Base-by-base conservation (phyloP, 2,888 invertebrate species). In the Lithodes maja region DNA sequence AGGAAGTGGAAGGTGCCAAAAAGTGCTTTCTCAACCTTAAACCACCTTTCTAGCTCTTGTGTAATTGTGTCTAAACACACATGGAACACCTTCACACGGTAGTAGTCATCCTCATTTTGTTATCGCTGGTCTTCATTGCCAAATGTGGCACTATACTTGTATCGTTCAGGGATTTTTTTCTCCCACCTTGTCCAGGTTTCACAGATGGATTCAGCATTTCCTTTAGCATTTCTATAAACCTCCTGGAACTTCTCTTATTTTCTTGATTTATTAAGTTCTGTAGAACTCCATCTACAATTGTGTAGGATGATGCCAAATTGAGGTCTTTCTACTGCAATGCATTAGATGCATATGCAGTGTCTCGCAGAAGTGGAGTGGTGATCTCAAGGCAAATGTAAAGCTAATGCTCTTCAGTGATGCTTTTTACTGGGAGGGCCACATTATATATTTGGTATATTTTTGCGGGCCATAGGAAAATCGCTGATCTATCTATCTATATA, bases 91-190 rank as follows among this genome's bases (percentile, higher is more conserved):
- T 61, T 7, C 12, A 61, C 61, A 61, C 61, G 15, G 75, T 79
- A 79, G 52, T 79, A 50, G n/a, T 79, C 79, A 49, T 79, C 79
- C 79, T 33, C n/a, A 50, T 15, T 50, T 79, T 79, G 33, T 9
- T 9, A 17, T 17, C 1, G 15, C n/a, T 79, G 50, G n/a, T 79
- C 79, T 79, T 61, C 61, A 61, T 17, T 79, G n/a, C 33, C 79
- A 49, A 50, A 79, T 7, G 33, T 17, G 53, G 79, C 49, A 50
- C 79, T 79, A 50, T 79, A 79, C 53, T 50, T 79, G 50, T 79
- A 79, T 50, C 52, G n/a, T 50, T 17, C 49, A 49, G 79, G 49
- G n/a, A 79, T 50, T 50, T 79, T 82, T 17, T 3, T 55, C 61
- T 17, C 55, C 61, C 9, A n/a, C 82, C 82, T 15, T 49, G 82